Conservation (phyloP, 2,888 invertebrate species). For the Elegia similella region DNA sequence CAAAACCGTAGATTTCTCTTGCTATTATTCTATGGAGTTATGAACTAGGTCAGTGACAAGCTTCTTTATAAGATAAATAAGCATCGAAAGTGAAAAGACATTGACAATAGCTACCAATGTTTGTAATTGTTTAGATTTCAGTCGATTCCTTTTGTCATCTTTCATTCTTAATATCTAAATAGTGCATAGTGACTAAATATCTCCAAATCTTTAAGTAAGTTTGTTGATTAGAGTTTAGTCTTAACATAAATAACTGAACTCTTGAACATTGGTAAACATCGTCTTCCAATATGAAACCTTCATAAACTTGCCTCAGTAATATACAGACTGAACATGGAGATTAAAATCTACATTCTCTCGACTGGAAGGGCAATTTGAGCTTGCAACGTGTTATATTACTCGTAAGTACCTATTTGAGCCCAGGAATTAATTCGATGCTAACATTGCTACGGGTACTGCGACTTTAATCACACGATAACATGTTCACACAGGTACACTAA, state of each 20-base stretch:
- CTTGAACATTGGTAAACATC: constrained; percentile 23
- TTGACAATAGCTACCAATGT: constrained; percentile 22
- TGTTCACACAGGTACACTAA: constrained; percentile 59
- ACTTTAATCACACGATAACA: constrained; percentile 40
- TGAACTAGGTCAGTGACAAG: background rate
- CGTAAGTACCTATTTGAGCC: constrained; percentile 8
- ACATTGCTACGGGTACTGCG: constrained; percentile 14
- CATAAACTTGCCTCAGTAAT: constrained; percentile 16
- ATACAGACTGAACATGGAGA: constrained; percentile 9
- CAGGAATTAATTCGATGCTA: background rate
- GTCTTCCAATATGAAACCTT: constrained; percentile 27
- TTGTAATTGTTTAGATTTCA: background rate
- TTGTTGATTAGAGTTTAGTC: constrained; percentile 11
- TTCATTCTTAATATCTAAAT: constrained; percentile 1
- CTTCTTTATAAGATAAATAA: constrained; percentile 17
- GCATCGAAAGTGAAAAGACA: constrained; percentile 20
- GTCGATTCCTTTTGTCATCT: background rate
- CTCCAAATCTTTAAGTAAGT: constrained; percentile 1
- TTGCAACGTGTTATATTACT: constrained; percentile 7
- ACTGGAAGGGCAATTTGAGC: background rate
- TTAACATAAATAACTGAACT: constrained; percentile 13
- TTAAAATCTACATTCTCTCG: constrained; percentile 6
- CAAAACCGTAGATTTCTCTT: constrained; percentile 15
- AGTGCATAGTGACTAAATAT: background rate
- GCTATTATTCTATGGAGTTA: background rate